A percentile compares a stretch with the other conserved stretches of the same genome.
Evolutionary conservation across 1,140 invertebrate genomes (phyloP).

Genomic region (Heliconius nattereri): DNA sequence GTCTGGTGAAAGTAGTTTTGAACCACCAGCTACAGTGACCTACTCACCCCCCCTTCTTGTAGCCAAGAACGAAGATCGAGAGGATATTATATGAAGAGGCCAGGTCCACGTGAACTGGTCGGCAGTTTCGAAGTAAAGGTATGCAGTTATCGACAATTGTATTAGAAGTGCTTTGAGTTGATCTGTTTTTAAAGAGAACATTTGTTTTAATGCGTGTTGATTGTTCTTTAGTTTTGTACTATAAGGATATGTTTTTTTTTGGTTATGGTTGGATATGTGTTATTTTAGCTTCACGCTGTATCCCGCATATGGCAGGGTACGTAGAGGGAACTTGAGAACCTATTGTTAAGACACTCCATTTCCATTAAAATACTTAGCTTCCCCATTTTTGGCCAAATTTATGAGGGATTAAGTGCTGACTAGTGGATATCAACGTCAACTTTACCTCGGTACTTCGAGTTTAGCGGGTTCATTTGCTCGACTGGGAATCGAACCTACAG

Average conservation of each 20-base stretch:
- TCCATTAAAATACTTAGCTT: too few species aligned
- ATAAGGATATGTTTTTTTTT: not conserved
- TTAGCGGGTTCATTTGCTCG: too few species aligned
- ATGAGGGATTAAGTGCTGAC: too few species aligned
- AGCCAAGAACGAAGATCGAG: not conserved
- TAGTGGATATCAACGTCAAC: too few species aligned
- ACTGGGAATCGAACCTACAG: too few species aligned
- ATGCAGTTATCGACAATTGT: conserved; percentile 10
- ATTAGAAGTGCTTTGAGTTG: not conserved
- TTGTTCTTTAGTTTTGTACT: not conserved
- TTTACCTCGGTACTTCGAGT: too few species aligned
- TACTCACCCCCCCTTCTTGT: conserved; percentile 16
- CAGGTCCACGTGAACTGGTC: not conserved
- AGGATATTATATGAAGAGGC: not conserved
- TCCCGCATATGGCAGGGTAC: too few species aligned
- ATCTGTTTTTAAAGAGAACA: conserved; percentile 8
- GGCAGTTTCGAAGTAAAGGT: not conserved
- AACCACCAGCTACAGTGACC: conserved; percentile 43
- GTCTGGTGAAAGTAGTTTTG: conserved; percentile 67
- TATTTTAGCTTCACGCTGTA: too few species aligned
- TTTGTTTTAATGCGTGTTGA: not conserved
- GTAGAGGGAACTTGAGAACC: too few species aligned
- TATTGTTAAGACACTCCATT: too few species aligned
- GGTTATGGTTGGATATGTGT: too few species aligned
- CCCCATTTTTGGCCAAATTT: too few species aligned